Conservation (phyloP, 2,888 invertebrate species). For the Embidobia sp. region DNA sequence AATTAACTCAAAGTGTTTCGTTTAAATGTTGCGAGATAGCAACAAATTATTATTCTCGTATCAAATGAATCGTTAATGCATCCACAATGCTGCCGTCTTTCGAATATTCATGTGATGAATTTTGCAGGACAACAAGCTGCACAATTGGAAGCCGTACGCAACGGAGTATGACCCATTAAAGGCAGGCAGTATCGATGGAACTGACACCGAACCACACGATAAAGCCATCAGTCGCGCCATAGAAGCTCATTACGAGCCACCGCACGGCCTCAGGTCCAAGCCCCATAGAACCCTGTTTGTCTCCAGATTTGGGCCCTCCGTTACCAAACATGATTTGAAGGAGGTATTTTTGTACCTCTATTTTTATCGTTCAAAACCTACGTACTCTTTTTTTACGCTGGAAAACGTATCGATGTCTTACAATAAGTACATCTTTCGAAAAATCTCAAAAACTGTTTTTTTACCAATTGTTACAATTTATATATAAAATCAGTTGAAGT, state of each 20-base stretch:
- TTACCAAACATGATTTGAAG: constrained; percentile 84
- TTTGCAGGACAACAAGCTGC: constrained; percentile 33
- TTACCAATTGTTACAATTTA: no score
- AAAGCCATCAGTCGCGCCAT: constrained; percentile 88
- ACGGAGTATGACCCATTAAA: constrained; percentile 88
- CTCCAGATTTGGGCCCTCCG: constrained; percentile 87
- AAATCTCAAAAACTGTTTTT: no score
- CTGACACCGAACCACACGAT: constrained; percentile 92
- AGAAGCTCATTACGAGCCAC: constrained; percentile 85
- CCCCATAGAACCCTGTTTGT: constrained; percentile 90
- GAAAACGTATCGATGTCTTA: no score
- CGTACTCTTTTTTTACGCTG: neutral
- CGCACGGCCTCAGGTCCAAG: constrained; percentile 86
- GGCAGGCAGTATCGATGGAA: constrained; percentile 94
- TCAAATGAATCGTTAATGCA: no score
- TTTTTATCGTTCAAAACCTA: constrained; percentile 5
- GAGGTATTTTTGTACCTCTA: constrained; percentile 74
- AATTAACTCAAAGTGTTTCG: no score
- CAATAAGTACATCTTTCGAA: no score
- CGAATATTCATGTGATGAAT: no score
- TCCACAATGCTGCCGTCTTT: no score
- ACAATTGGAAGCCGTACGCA: constrained; percentile 45
- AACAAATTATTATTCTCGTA: no score
- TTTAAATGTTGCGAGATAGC: no score
- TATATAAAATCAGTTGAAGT: no score